These are phyloP conservation scores for Tyrannus savana DNA, from an alignment of 2,113 vertebrate species.

Conservation along the genomic window DNA sequence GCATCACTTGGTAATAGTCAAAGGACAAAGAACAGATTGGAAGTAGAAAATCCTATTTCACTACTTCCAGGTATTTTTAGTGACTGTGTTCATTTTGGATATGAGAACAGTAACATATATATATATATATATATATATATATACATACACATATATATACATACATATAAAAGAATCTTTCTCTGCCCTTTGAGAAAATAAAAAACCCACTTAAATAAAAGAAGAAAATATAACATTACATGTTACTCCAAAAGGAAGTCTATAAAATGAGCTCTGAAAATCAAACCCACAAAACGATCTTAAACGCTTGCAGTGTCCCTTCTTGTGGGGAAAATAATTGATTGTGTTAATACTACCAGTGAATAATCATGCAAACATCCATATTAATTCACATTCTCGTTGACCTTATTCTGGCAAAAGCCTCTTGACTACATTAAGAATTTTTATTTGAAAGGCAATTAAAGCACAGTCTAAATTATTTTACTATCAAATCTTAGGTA, in stretches of 20 bases:
- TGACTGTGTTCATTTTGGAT: background rate
- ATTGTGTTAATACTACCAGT: background rate
- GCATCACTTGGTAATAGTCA: background rate
- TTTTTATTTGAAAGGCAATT: background rate
- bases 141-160: background rate
- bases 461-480: background rate
- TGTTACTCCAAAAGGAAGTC: background rate
- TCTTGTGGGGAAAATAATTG: background rate
- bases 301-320: background rate
- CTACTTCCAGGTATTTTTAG: background rate
- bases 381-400: background rate
- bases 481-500: background rate
- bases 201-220: background rate
- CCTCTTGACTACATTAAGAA: background rate
- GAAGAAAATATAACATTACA: background rate
- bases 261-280: background rate
- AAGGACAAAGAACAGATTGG: background rate
- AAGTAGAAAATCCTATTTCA: background rate
- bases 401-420: background rate
- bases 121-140: too few species aligned
- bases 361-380: background rate
- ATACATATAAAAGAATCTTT: background rate
- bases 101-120: background rate
- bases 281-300: background rate
- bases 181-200: background rate